Conservation (phyloP, 2,797 vertebrate genomes). For the Cuculus canorus region DNA sequence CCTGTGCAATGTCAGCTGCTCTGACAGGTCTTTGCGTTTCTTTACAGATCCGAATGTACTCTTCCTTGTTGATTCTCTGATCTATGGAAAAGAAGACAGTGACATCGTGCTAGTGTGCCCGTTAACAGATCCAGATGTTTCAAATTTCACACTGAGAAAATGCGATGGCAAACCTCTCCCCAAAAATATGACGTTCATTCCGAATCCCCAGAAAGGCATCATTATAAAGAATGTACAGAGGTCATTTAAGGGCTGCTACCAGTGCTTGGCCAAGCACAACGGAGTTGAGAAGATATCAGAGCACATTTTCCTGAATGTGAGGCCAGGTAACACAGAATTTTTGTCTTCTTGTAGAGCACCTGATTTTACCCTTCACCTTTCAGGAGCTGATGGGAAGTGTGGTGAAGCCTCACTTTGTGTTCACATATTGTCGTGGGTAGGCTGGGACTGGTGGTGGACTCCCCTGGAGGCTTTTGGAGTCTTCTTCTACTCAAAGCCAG, state of each 20-base stretch:
- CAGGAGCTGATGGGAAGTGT: background rate
- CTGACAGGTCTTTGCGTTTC: constrained; percentile 8
- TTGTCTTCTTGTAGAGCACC: background rate
- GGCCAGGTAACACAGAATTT: constrained; percentile 81
- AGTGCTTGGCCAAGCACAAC: constrained; percentile 81
- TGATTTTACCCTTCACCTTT: background rate
- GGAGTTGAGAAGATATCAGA: constrained; percentile 72
- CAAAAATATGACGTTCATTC: constrained; percentile 76
- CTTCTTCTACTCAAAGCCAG: background rate
- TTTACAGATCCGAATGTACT: constrained; percentile 86
- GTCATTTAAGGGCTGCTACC: constrained; percentile 85
- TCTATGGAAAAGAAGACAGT: constrained; percentile 81
- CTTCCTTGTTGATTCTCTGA: constrained; percentile 84
- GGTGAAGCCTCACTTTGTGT: background rate
- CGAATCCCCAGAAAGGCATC: constrained; percentile 87
- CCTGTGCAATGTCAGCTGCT: background rate
- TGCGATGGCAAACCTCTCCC: constrained; percentile 80
- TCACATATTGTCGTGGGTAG: background rate
- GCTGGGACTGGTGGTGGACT: background rate
- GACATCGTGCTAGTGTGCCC: constrained; percentile 84
- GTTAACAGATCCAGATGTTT: constrained; percentile 87
- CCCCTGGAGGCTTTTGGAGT: background rate
- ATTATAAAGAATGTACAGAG: constrained; percentile 81
- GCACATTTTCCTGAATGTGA: constrained; percentile 83
- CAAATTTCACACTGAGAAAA: constrained; percentile 80